Percentiles rank a stretch among this genome's conserved stretches.
These are phyloP conservation scores for Notodonta dromedarius DNA, from an alignment of 2,888 invertebrate species.

Conservation along the genomic window DNA sequence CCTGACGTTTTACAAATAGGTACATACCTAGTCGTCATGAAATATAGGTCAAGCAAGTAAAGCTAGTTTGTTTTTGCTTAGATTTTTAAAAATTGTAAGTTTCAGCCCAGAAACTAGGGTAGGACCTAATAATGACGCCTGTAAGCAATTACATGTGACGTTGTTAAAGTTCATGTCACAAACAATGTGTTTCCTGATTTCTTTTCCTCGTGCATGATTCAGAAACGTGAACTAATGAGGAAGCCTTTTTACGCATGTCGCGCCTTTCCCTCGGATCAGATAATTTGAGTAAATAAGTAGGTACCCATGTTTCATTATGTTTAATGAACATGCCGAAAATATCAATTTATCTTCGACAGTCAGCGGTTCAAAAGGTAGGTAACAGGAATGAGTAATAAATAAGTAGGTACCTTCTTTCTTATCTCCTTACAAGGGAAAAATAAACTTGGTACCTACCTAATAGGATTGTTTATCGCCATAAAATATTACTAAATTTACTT, in stretches of 20 bases:
- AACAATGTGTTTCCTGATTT: background rate
- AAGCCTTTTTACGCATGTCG: constrained; percentile 1
- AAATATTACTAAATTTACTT: too few species aligned
- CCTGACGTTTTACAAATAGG: background rate
- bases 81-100: too few species aligned
- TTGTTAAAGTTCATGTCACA: background rate
- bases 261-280: background rate
- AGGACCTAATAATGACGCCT: too few species aligned
- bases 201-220: background rate
- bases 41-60: too few species aligned
- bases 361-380: background rate
- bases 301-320: background rate
- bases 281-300: background rate
- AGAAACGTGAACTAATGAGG: constrained; percentile 1
- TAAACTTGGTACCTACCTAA: too few species aligned
- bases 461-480: too few species aligned
- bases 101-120: too few species aligned
- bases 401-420: too few species aligned
- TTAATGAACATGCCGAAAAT: background rate
- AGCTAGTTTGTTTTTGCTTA: too few species aligned
- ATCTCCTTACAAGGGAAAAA: too few species aligned
- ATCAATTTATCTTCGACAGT: background rate
- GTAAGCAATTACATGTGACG: background rate
- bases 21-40: background rate
- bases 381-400: background rate